Evolutionary conservation across 2,888 invertebrate species (phyloP), one percentile per base, ranked within the genome.

Genomic region (Drosophila kuntzei): DNA sequence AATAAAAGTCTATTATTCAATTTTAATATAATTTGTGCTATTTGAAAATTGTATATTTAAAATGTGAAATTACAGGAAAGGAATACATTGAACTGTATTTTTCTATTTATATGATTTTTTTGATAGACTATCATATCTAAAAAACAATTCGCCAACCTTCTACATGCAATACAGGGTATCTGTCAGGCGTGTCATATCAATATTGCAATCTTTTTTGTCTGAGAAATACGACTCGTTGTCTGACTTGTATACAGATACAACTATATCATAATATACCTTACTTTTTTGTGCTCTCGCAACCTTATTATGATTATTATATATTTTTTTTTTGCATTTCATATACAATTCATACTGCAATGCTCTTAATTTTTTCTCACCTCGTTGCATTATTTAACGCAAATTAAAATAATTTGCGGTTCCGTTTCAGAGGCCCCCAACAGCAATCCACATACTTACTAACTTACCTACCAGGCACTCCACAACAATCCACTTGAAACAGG

Each of bases 341-440:
- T 61, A 39, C 60, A 59, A 65, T 66, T 66, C 65, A 77, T 70
- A 79, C 70, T 72, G 83, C 74, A 89, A 79, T 76, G 73, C 71
- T 88, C 75, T 86, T 89, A 89, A 88, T 86, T 86, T 89, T 86
- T 86, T 86, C 89, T 89, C 86, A 86, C 86, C 89, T 86, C 86
- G 86, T 86, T 86, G 86, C 89, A 89, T 88, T 86, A 89, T 88
- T 86, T 89, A 86, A 89, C 86, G 86, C 86, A 89, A 86, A 86
- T 89, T 86, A 86, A 89, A 86, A 89, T 86, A 86, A 86, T 86
- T 86, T 86, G 90, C 87, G 90, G 90, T 86, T 86, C 86, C 89
- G 89, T 86, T 86, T 78, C 90, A 88, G 86, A 72, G 67, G 67
- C 46, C 71, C 44, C 51, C 76, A 71, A 60, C 53, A 22, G 34